Conservation (phyloP, 92 coral and sea anemone genomes). For the Actinostola sp. region DNA sequence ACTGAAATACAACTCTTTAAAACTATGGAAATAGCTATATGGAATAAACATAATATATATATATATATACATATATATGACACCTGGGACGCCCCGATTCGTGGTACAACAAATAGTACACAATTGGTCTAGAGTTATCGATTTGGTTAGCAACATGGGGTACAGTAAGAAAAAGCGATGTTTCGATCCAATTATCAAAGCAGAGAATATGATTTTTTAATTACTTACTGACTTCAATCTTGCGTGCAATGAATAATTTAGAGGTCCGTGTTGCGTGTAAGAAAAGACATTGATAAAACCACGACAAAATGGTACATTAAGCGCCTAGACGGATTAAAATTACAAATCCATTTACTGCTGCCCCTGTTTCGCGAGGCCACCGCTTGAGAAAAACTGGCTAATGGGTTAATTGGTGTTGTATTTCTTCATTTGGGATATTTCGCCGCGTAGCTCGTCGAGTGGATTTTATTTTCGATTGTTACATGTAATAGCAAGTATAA, state of each 20-base stretch:
- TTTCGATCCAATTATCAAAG: not conserved
- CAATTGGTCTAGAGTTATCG: too few species aligned
- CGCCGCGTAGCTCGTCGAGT: not conserved
- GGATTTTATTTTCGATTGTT: not conserved
- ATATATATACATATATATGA: too few species aligned
- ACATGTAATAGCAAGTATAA: constrained; percentile 16
- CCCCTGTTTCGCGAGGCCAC: not conserved
- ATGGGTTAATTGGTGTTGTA: too few species aligned
- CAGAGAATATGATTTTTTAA: not conserved
- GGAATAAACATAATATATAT: too few species aligned
- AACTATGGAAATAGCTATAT: too few species aligned
- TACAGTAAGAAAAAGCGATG: not conserved
- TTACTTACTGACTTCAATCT: not conserved
- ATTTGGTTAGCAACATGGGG: too few species aligned
- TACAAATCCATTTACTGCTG: not conserved
- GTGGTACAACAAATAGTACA: too few species aligned
- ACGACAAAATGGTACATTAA: not conserved
- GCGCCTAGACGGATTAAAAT: not conserved
- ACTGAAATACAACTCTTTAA: not conserved
- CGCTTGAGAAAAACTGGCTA: not conserved
- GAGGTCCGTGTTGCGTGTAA: constrained; percentile 17
- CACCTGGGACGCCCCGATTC: too few species aligned
- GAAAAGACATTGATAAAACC: not conserved
- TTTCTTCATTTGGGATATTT: too few species aligned
- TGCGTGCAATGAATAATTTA: constrained; percentile 36